Percentiles rank a stretch among this genome's conserved stretches.
These are phyloP conservation scores for Thecophora atra DNA, from an alignment of 2,888 invertebrate genomes.

Conservation along the genomic window DNA sequence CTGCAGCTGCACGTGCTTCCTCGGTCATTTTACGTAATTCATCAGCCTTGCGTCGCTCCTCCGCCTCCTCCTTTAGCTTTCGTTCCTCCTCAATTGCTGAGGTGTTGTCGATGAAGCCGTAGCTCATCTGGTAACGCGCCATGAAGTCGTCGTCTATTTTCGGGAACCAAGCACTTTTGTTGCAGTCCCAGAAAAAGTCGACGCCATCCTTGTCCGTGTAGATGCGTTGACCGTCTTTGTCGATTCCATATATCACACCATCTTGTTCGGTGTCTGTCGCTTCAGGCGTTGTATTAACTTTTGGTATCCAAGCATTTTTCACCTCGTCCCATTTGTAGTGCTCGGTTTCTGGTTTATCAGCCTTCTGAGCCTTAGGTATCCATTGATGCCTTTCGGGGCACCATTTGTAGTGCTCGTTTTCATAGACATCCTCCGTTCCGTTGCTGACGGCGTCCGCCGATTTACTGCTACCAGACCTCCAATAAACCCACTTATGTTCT, in stretches of 20 bases:
- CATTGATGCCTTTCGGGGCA: constrained; percentile 67
- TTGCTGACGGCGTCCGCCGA: not conserved
- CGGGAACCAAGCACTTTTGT: constrained; percentile 95
- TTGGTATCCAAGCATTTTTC: constrained; percentile 71
- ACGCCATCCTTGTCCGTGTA: constrained; percentile 89
- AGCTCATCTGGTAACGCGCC: constrained; percentile 94
- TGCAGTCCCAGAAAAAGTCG: constrained; percentile 89
- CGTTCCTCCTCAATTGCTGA: constrained; percentile 50
- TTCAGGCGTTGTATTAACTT: constrained; percentile 33
- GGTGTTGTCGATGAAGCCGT: constrained; percentile 81
- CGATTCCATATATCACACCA: constrained; percentile 73
- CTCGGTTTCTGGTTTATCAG: constrained; percentile 60
- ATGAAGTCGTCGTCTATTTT: constrained; percentile 97
- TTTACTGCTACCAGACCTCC: not conserved
- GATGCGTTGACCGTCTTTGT: constrained; percentile 81
- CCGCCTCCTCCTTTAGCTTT: constrained; percentile 48
- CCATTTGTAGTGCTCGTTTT: constrained; percentile 65
- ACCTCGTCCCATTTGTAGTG: constrained; percentile 71
- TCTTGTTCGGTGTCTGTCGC: constrained; percentile 34
- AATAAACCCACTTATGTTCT: constrained; percentile 67
- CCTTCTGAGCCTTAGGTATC: constrained; percentile 62
- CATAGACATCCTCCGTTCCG: constrained; percentile 52
- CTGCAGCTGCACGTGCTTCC: constrained; percentile 53
- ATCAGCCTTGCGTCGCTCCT: constrained; percentile 50
- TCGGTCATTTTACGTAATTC: constrained; percentile 55